A percentile compares a stretch with the other conserved stretches of the same genome.
Conservation (phyloP, 1,140 invertebrate species). For the Argopecten irradians region DNA sequence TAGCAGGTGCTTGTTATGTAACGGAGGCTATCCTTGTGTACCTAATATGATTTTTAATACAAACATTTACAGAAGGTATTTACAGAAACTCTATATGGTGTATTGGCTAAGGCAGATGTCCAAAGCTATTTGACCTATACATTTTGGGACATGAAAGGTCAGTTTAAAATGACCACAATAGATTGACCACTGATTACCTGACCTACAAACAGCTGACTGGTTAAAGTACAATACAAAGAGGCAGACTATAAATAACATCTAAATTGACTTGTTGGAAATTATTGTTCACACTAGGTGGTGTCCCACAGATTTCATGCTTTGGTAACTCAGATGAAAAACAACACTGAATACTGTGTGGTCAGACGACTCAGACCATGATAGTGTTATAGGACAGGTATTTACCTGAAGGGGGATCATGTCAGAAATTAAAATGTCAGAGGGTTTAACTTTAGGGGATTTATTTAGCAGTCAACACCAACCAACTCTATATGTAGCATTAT, state of each 20-base stretch:
- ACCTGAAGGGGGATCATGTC: neutral
- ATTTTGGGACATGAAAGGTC: neutral
- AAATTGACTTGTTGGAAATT: slow-evolving; percentile 9
- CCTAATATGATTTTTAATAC: slow-evolving; percentile 11
- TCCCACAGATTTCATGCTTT: neutral
- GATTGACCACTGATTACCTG: neutral
- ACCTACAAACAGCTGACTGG: neutral
- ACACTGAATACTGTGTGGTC: neutral
- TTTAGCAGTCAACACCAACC: neutral
- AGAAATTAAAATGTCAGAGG: neutral
- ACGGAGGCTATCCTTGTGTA: neutral
- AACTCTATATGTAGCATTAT: neutral
- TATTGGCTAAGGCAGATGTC: neutral
- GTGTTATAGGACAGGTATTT: neutral
- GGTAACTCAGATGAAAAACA: slow-evolving; percentile 21
- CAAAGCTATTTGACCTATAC: neutral
- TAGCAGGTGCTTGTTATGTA: neutral
- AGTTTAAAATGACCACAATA: slow-evolving; percentile 5
- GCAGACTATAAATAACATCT: too few species aligned
- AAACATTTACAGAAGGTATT: neutral
- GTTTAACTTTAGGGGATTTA: neutral
- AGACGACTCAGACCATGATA: neutral
- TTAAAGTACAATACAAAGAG: too few species aligned
- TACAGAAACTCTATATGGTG: neutral
- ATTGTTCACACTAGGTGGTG: neutral